Percentiles rank a stretch among this genome's conserved stretches.
phyloP scores from a whole-genome alignment of 2,797 vertebrate species.

The Ptychadena robeensis region DNA sequence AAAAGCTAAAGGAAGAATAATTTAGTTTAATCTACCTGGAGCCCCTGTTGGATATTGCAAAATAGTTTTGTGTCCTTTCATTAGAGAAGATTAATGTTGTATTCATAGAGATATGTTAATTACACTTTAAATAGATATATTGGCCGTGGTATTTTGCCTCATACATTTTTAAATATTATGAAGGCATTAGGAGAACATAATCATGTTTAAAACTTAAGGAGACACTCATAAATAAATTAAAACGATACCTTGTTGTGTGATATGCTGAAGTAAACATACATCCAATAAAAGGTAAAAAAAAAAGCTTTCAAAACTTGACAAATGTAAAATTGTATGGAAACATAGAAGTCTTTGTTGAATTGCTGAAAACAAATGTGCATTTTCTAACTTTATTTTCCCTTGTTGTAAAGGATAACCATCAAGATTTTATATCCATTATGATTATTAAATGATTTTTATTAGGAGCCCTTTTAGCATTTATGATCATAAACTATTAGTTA shows the following conservation, averaged over 20 bases:
- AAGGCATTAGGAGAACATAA: neutral
- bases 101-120: slow-evolving; percentile 40
- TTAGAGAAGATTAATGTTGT: slow-evolving; percentile 39
- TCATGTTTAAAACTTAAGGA: neutral
- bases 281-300: neutral
- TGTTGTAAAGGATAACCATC: too few relatives aligned
- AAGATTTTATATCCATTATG: too few relatives aligned
- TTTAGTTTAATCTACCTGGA: slow-evolving; percentile 39
- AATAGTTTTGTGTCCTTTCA: slow-evolving; percentile 27
- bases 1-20: slow-evolving; percentile 14
- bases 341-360: neutral
- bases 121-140: slow-evolving; percentile 18
- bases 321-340: neutral
- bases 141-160: neutral
- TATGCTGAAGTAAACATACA: neutral
- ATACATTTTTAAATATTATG: slow-evolving; percentile 22
- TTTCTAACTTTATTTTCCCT: neutral
- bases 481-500: too few relatives aligned
- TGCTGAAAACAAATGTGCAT: neutral
- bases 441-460: too few relatives aligned
- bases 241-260: neutral
- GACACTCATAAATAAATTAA: neutral
- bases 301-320: neutral
- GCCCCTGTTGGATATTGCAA: slow-evolving; percentile 35
- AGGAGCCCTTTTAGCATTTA: too few relatives aligned